Base-by-base conservation (phyloP, 2,797 vertebrate genomes). In the Urocyon cinereoargenteus region DNA sequence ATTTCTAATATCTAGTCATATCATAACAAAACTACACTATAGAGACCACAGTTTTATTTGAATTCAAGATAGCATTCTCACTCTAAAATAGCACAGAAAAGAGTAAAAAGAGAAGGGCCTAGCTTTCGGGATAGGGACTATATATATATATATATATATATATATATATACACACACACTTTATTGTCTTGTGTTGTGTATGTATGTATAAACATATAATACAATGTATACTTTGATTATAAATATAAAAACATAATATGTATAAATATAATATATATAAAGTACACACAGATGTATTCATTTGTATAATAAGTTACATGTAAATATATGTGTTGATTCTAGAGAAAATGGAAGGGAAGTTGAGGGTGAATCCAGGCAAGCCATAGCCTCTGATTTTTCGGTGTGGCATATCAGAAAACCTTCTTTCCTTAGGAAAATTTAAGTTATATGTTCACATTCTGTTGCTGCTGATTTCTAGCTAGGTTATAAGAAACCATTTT, bases 1-100 rank as follows among this genome's bases (percentile, higher is more conserved):
- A 70, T 98, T 98, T 97, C 73, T 92, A 90, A 85, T 91, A 72
- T 53, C 53, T 68, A 26, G 0, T 14, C 83, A 57, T 61, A 88
- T 11, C 2, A 40, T 61, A 79, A 81, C 15, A 83, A 94, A 86
- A 5, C 19, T 36, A 49, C 79, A 66, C 68, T 61, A 78, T 64
- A 90, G 55, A 10, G 84, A 28, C 53, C 88, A 55, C 68, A 94
- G 73, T 90, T 82, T 83, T 31, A 88, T 86, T 84, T 91, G 34
- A 79, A 89, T 94, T 13, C 28, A 86, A 89, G 13, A 34, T 36
- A 36, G 8, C 53, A 66, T 49, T 70, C 34, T n/a, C 70, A 55
- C 61, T 18, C n/a, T 31, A 95, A 77, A 92, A 51, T 57, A 94
- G 24, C 11, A 68, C 59, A 36, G 1, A 34, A 85, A 83, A 11